Percentiles rank a stretch among this genome's conserved stretches.
phyloP scores from a whole-genome alignment of 2,888 invertebrate genomes.

The Pherbina coryleti region DNA sequence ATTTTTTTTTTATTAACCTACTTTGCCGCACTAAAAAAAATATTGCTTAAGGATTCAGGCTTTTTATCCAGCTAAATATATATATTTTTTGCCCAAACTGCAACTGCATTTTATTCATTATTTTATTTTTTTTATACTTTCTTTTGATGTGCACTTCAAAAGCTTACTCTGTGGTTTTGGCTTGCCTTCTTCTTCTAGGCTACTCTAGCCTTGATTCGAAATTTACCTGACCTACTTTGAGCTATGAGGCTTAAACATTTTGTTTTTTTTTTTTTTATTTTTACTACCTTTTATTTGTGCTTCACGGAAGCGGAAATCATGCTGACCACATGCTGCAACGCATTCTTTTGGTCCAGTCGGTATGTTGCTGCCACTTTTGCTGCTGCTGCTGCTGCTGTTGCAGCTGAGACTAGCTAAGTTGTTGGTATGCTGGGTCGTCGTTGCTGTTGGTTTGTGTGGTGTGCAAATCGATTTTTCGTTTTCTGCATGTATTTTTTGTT shows the following conservation, averaged over 20 bases:
- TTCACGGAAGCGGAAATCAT: conserved; percentile 21
- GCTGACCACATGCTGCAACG: conserved; percentile 18
- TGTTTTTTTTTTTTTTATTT: background rate
- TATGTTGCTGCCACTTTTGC: background rate
- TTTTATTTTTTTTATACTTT: background rate
- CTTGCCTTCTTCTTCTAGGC: background rate
- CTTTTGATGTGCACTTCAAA: background rate
- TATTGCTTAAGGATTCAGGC: no score
- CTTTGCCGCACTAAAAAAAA: no score
- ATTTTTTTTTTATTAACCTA: no score
- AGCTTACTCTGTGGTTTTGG: background rate
- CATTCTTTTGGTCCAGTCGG: background rate
- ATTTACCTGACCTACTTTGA: conserved; percentile 1
- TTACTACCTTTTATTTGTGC: background rate
- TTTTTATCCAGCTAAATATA: no score
- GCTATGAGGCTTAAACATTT: background rate
- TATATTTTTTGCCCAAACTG: background rate
- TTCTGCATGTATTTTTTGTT: background rate
- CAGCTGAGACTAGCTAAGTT: background rate
- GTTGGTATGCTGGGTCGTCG: background rate
- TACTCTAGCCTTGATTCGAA: background rate
- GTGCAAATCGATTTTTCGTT: conserved; percentile 20
- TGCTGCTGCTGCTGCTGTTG: background rate
- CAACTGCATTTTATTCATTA: background rate
- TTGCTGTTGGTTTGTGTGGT: background rate